Percentiles rank a stretch among this genome's conserved stretches.
Evolutionary conservation across 1,140 invertebrate genomes (phyloP).

Genomic region (Diabrotica undecimpunctata): DNA sequence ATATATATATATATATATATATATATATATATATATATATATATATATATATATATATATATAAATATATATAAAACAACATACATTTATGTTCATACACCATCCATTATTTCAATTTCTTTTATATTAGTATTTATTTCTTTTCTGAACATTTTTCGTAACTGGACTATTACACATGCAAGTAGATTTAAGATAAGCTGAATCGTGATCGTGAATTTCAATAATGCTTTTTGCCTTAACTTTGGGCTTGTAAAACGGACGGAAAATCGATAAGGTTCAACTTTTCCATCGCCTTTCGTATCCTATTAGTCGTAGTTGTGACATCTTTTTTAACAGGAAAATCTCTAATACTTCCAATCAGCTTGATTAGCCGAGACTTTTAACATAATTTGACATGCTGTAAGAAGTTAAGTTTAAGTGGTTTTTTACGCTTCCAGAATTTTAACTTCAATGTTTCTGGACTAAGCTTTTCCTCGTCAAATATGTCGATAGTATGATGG

Average conservation of each 20-base stretch:
- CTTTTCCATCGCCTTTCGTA: neutral
- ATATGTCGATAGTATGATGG: too few species aligned
- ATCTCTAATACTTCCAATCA: neutral
- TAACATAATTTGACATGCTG: neutral
- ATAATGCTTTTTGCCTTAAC: neutral
- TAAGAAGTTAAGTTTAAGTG: neutral
- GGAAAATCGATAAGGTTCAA: neutral
- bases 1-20: too few species aligned
- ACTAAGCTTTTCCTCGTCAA: too few species aligned
- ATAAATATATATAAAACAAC: too few species aligned
- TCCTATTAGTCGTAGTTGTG: neutral
- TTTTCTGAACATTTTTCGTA: neutral
- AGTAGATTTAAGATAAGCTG: neutral
- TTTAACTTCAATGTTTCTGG: too few species aligned
- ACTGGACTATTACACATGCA: neutral
- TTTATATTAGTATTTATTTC: neutral
- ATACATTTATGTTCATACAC: too few species aligned
- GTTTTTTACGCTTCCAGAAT: neutral
- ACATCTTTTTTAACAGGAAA: neutral
- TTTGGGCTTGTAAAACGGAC: neutral
- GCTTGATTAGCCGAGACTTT: neutral
- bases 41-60: too few species aligned
- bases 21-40: too few species aligned
- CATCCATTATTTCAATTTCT: neutral
- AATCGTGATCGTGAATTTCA: slow-evolving; percentile 7